Evolutionary conservation across 2,888 invertebrate species (phyloP).

Genomic region (Serrognathus titanus): DNA sequence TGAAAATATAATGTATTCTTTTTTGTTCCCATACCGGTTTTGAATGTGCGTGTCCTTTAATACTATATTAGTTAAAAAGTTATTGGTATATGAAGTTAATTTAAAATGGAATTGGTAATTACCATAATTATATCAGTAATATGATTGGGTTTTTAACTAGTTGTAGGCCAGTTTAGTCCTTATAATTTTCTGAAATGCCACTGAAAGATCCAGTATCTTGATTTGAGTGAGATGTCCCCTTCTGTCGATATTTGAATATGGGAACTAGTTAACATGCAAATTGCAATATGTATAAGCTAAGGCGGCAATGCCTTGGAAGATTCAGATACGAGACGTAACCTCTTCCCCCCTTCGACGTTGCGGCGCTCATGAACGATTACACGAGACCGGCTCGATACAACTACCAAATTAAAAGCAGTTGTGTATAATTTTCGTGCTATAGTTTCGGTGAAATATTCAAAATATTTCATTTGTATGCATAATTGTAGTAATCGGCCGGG

Average conservation of each 20-base stretch:
- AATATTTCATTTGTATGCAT: no score
- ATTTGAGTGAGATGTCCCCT: conserved; percentile 20
- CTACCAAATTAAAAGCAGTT: conserved; percentile 6
- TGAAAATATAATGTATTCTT: no score
- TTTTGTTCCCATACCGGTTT: no score
- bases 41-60: no score
- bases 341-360: neutral
- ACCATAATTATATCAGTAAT: no score
- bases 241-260: conserved; percentile 49
- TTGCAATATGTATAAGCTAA: conserved; percentile 44
- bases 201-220: conserved; percentile 2
- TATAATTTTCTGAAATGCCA: neutral
- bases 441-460: no score
- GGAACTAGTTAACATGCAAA: conserved; percentile 50
- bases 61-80: no score
- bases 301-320: conserved; percentile 34
- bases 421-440: no score
- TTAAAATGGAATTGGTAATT: no score
- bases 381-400: neutral
- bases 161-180: neutral
- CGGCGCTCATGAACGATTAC: conserved; percentile 2
- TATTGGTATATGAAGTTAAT: no score
- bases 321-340: conserved; percentile 3
- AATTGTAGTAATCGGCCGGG: no score
- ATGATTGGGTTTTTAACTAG: no score